Evolutionary conservation across 2,113 vertebrate genomes (phyloP).

Genomic region (Sardina pilchardus): DNA sequence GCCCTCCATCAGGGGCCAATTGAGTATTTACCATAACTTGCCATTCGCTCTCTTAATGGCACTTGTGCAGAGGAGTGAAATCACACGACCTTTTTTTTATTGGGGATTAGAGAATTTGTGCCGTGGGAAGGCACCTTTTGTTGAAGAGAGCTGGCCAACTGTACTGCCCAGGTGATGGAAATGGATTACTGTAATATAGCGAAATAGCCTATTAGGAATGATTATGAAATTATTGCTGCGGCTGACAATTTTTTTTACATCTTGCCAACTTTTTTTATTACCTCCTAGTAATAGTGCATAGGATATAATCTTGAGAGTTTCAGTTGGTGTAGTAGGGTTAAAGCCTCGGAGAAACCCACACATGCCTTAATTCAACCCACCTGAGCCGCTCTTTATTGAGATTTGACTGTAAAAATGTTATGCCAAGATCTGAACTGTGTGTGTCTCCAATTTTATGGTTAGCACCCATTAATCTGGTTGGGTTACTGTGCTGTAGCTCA

Average conservation of each 20-base stretch:
- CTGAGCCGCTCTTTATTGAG: background rate
- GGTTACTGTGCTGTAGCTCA: conserved; percentile 51
- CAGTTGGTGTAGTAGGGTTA: background rate
- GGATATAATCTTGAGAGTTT: background rate
- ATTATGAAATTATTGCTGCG: background rate
- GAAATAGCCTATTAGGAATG: background rate
- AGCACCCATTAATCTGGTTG: conserved; percentile 42
- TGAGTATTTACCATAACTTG: conserved; percentile 15
- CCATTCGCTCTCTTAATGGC: background rate
- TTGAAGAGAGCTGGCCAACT: background rate
- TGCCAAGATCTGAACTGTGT: background rate
- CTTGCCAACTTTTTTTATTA: background rate
- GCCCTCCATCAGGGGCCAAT: conserved; percentile 10
- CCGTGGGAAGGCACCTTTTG: background rate
- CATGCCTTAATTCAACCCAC: background rate
- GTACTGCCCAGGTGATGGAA: background rate
- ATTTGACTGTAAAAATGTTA: background rate
- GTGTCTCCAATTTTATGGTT: conserved; percentile 16
- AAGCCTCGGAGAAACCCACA: background rate
- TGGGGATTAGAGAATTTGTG: background rate
- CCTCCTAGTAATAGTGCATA: background rate
- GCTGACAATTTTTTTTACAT: background rate
- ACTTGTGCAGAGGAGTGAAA: background rate
- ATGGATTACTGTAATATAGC: background rate
- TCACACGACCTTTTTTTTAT: background rate